Conservation (phyloP, 2,888 invertebrate genomes). For the Rhaphigaster nebulosa region DNA sequence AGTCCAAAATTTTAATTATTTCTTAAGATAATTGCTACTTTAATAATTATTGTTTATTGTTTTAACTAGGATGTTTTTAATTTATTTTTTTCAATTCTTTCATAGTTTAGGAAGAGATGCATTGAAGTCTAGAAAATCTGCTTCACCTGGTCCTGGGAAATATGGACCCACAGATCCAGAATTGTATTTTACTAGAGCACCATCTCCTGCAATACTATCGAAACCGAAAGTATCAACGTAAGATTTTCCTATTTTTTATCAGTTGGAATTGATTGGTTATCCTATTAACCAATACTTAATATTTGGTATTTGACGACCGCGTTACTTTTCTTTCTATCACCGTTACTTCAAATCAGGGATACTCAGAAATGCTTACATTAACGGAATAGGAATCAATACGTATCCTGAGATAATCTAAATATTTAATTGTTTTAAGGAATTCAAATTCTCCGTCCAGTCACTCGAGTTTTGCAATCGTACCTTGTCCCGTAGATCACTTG, state of each 20-base stretch:
- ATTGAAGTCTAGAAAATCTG: background rate
- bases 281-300: background rate
- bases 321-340: background rate
- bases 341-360: no score
- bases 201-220: conserved; percentile 47
- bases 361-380: no score
- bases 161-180: background rate
- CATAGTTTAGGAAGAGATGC: conserved; percentile 35
- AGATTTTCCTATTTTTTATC: background rate
- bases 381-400: no score
- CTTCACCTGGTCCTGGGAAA: conserved; percentile 54
- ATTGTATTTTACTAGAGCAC: background rate
- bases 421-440: no score
- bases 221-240: conserved; percentile 22
- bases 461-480: no score
- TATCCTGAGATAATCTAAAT: no score
- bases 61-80: no score
- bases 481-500: no score
- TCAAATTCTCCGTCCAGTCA: no score
- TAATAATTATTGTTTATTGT: background rate
- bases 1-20: background rate
- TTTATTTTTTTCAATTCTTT: background rate
- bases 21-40: background rate
- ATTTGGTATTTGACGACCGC: background rate
- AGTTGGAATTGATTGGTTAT: background rate